Evolutionary conservation across 2,888 invertebrate genomes (phyloP).

Genomic region (Pachydiplax longipennis): DNA sequence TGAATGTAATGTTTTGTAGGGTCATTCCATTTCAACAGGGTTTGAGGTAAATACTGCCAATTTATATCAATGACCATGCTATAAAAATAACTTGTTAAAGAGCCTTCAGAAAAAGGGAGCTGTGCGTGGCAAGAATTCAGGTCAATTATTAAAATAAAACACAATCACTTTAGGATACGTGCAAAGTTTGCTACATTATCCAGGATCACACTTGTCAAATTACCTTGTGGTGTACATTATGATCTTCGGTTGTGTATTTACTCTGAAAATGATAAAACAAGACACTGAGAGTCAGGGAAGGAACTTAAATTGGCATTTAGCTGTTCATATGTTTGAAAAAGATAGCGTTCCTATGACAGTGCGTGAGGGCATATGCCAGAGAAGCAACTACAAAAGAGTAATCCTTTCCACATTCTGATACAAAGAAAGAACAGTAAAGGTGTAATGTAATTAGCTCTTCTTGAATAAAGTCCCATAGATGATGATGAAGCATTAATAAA

Average conservation of each 20-base stretch:
- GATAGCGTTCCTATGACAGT: background rate
- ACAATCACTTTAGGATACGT: conserved; percentile 27
- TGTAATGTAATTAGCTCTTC: background rate
- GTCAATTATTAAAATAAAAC: conserved; percentile 30
- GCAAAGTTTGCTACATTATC: conserved; percentile 35
- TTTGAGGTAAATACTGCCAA: background rate
- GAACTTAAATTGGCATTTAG: background rate
- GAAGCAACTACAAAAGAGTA: background rate
- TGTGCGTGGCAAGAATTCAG: background rate
- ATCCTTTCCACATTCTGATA: background rate
- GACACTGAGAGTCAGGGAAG: conserved; percentile 31
- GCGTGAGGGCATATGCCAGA: background rate
- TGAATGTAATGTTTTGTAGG: background rate
- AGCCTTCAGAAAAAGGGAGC: conserved; percentile 6
- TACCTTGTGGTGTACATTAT: conserved; percentile 37
- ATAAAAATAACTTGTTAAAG: background rate
- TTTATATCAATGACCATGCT: conserved; percentile 28
- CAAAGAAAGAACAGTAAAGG: conserved; percentile 1
- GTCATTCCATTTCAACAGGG: background rate
- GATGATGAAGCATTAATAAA: background rate
- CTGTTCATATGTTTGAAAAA: conserved; percentile 20
- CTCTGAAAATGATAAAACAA: conserved; percentile 43
- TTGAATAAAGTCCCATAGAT: background rate
- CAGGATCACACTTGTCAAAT: conserved; percentile 30
- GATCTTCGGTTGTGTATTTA: conserved; percentile 37